Base-by-base conservation (phyloP, 2,888 invertebrate species). In the Xanthorhoe spadicearia region DNA sequence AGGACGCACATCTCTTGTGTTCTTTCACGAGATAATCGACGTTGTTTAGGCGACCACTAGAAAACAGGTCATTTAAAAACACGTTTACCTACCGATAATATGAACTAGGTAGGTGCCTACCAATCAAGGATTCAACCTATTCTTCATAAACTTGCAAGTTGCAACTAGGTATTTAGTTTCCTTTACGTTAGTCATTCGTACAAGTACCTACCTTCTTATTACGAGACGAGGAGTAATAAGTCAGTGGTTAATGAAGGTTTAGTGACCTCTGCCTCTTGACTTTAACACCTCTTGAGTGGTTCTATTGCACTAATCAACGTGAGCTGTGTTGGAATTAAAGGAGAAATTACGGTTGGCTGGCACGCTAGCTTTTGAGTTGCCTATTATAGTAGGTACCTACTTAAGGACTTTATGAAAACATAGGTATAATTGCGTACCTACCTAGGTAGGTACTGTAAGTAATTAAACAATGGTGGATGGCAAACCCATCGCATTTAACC, bases 1-100 rank as follows among this genome's bases (percentile, higher is more conserved):
- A 85, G 73, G 84, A 77, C 80, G 83, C 81, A 82, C 84, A 81
- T 83, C 81, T 83, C 81, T 85, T 86, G 83, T 86, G 85, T 80
- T 86, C 78, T 85, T 84, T 83, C 82, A 13, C 75, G 77, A 81
- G 80, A 80, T 82, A 79, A 78, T 77, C 79, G 77, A 74, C 75
- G 79, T 76, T 71, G 73, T 72, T 71, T 68, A 68, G 51, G 57
- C 35, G 72, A 73, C 65, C 75, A 65, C 71, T 71, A 72, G 78
- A 80, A 88, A 86, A 83, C 81, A 76, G 86, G 83, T 86, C 87
- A 84, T 72, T 79, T 78, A 71, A 48, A 68, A 43, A 43, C 13
- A 13, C 32, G 32, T 32, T 32, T 32, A 32, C 5, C 32, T 32
- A 32, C 5, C 32, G 8, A 7, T 4, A 7, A 32, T 6, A 32